phyloP scores from a whole-genome alignment of 2,888 invertebrate genomes.

The Patella pellucida region DNA sequence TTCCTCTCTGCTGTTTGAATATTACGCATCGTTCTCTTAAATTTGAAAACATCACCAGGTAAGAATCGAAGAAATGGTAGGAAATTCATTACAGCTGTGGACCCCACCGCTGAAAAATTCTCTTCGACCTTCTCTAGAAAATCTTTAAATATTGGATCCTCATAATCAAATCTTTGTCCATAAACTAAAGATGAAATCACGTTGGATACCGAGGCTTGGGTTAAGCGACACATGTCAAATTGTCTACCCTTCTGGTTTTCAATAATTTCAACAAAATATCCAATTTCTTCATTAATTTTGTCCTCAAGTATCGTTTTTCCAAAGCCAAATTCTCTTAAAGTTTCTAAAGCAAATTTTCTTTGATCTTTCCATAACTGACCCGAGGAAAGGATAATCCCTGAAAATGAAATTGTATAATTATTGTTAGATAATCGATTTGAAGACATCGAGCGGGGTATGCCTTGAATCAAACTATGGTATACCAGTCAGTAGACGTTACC shows the following conservation, averaged over 20 bases:
- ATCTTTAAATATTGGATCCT: conserved; percentile 16
- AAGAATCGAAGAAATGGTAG: conserved; percentile 37
- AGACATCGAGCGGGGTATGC: too few species aligned
- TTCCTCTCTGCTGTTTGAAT: conserved; percentile 13
- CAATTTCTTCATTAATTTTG: conserved; percentile 24
- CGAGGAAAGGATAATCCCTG: conserved; percentile 16
- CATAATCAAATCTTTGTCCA: conserved; percentile 26
- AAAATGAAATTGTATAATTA: neutral
- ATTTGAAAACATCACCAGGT: conserved; percentile 41
- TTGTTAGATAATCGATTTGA: too few species aligned
- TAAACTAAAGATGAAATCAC: conserved; percentile 25
- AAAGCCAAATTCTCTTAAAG: conserved; percentile 23
- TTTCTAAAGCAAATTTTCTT: conserved; percentile 19
- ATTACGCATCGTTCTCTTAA: conserved; percentile 29
- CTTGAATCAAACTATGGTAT: too few species aligned
- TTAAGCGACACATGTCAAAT: conserved; percentile 16
- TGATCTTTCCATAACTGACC: conserved; percentile 24
- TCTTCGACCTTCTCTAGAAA: conserved; percentile 20
- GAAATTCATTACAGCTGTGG: conserved; percentile 19
- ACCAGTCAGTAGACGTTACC: too few species aligned
- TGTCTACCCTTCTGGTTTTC: neutral
- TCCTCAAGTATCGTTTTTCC: conserved; percentile 23
- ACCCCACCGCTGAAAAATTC: conserved; percentile 9
- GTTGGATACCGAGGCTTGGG: conserved; percentile 22
- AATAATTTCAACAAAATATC: conserved; percentile 13